Percentiles rank a stretch among this genome's conserved stretches.
Conservation (phyloP, 2,888 invertebrate genomes). For the Aphelenchoides bicaudatus region DNA sequence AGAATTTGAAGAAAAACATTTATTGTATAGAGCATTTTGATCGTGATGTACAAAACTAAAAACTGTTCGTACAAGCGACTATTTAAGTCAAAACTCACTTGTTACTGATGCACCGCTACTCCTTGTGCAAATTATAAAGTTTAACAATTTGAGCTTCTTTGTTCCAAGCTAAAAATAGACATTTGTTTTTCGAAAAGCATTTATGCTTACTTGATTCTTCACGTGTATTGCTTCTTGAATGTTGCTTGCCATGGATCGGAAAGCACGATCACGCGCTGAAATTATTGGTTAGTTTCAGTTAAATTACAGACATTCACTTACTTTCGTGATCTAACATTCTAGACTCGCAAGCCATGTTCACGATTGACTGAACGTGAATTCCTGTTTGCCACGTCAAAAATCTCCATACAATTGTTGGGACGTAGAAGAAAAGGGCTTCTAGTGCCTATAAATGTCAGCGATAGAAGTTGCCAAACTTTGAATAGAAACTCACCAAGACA, state of each 20-base stretch:
- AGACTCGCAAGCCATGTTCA: slow-evolving; percentile 61
- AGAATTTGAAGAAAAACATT: slow-evolving; percentile 60
- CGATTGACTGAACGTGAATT: slow-evolving; percentile 60
- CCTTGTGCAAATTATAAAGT: slow-evolving; percentile 59
- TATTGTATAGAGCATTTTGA: slow-evolving; percentile 59
- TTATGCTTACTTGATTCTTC: slow-evolving; percentile 59
- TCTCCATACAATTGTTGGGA: slow-evolving; percentile 61
- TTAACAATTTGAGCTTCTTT: slow-evolving; percentile 54
- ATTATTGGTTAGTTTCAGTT: too few species aligned
- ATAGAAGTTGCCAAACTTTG: too few species aligned
- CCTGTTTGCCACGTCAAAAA: slow-evolving; percentile 61
- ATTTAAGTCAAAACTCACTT: too few species aligned
- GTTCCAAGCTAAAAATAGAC: slow-evolving; percentile 54
- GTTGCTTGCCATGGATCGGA: slow-evolving; percentile 60
- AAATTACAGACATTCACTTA: too few species aligned
- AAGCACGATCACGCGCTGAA: slow-evolving; percentile 51
- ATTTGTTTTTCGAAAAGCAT: slow-evolving; percentile 26
- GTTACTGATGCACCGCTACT: slow-evolving; percentile 60
- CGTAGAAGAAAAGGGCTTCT: slow-evolving; percentile 60
- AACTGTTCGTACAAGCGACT: too few species aligned
- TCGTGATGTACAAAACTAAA: slow-evolving; percentile 44
- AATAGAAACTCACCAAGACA: too few species aligned
- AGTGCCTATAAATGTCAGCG: too few species aligned
- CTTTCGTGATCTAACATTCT: slow-evolving; percentile 58
- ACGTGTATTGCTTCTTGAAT: slow-evolving; percentile 60